Evolutionary conservation across 2,888 invertebrate species (phyloP).

Genomic region (Acanthosepion pharaonis): DNA sequence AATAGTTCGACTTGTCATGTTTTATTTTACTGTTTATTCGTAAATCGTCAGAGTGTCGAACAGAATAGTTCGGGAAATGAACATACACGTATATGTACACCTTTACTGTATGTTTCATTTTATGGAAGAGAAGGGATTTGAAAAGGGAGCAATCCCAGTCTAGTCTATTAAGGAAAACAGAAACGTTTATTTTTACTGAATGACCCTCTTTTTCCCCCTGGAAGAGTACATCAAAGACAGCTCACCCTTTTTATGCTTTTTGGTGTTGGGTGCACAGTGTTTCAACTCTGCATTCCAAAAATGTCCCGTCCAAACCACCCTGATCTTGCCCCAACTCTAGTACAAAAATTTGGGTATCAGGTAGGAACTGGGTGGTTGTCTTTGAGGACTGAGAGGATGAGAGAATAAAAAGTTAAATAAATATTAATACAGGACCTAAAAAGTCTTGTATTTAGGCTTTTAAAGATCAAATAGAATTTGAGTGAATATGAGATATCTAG

Average conservation of each 20-base stretch:
- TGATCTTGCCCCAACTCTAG: background rate
- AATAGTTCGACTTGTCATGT: too few relatives aligned
- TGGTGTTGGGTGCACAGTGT: background rate
- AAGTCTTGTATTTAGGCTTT: background rate
- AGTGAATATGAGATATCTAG: background rate
- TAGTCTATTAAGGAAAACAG: slow-evolving; percentile 20
- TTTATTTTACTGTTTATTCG: too few relatives aligned
- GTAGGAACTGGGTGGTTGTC: slow-evolving; percentile 11
- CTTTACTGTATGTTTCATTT: background rate
- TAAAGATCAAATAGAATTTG: background rate
- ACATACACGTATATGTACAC: background rate
- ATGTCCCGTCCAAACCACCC: slow-evolving; percentile 17
- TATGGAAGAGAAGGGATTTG: background rate
- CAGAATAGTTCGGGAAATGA: too few relatives aligned
- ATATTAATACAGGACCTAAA: slow-evolving; percentile 21
- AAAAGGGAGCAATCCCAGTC: background rate
- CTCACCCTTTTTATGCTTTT: background rate
- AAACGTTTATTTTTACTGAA: background rate
- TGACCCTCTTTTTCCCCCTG: background rate
- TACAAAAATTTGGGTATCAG: background rate
- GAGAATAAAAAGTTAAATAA: slow-evolving; percentile 9
- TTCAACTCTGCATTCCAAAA: slow-evolving; percentile 10
- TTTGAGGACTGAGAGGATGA: background rate
- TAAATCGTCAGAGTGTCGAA: too few relatives aligned
- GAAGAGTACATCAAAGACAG: background rate